Conservation (phyloP, 1,140 invertebrate species). For the Halictus rubicundus region DNA sequence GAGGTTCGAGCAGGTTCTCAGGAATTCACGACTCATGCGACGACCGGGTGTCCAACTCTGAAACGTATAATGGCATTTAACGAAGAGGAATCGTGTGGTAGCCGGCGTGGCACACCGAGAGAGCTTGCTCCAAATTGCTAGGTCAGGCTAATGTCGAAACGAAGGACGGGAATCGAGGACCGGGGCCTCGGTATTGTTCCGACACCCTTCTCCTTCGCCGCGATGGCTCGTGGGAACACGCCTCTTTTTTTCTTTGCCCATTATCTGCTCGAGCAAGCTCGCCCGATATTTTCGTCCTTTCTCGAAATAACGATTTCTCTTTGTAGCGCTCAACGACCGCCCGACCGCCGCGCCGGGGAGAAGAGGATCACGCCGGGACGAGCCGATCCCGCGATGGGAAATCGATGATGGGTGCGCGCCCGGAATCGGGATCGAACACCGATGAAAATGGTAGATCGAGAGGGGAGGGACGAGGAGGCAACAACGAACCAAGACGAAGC, state of each 20-base stretch:
- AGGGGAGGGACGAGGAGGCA: conserved; percentile 22
- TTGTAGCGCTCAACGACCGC: not conserved
- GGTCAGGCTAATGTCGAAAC: conserved; percentile 75
- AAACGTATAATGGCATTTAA: conserved; percentile 78
- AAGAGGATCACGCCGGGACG: conserved; percentile 2
- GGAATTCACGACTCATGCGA: conserved; percentile 78
- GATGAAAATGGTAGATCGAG: not conserved
- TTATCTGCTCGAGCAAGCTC: conserved; percentile 55
- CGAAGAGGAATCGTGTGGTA: conserved; percentile 64
- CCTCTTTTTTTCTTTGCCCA: conserved; percentile 50
- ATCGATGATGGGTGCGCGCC: not conserved
- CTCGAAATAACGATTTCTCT: not conserved
- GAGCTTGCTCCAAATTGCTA: conserved; percentile 71
- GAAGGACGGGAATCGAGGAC: conserved; percentile 63
- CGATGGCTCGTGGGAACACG: conserved; percentile 69
- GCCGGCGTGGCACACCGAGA: conserved; percentile 55
- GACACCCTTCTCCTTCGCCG: conserved; percentile 60
- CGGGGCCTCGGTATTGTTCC: conserved; percentile 68
- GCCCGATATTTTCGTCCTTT: conserved; percentile 5
- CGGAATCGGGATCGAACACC: conserved; percentile 2
- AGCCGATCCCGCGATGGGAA: not conserved
- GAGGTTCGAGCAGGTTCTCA: conserved; percentile 69
- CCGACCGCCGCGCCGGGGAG: too few species aligned
- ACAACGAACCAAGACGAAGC: conserved; percentile 34
- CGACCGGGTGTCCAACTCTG: conserved; percentile 71